Base-by-base conservation (phyloP, 2,113 vertebrate species). In the Gambusia affinis region DNA sequence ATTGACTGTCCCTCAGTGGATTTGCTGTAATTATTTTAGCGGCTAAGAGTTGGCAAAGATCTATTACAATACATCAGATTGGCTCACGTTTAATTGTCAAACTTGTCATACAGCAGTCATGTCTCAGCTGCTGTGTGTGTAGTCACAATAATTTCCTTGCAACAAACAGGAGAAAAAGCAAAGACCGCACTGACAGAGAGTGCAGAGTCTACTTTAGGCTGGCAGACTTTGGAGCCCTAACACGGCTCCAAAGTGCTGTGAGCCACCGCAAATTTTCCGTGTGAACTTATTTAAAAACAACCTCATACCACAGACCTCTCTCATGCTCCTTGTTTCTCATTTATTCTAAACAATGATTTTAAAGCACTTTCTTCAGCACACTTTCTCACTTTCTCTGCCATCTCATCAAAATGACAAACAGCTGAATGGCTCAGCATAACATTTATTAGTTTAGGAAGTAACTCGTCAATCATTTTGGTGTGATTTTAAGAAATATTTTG, bases 201-300 rank as follows among this genome's bases (percentile, higher is more conserved):
- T 28, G 64, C 39, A 68, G 79, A 82, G 78, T 68, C 84, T 67
- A 37, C 64, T 76, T 74, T 73, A 76, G 86, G 78, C 85, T 90
- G 89, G 91, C 89, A 90, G 78, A 90, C 88, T 79, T 92, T 27
- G 27, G 87, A 93, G 91, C 86, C 89, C 73, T 69, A 72, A 88
- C 85, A 84, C 71, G 4, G 81, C 83, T 92, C 85, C 85, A 86
- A 85, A 90, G 87, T 80, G 85, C 83, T 70, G 87, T 65, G 71
- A 84, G 88, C 80, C 89, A 87, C 91, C 91, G 77, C 84, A 88
- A 78, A 83, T 77, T 87, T 76, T 80, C 63, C 71, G 79, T 72
- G 75, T 80, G 82, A 73, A 85, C 87, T 89, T 92, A 85, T 88
- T 88, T 88, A 78, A 82, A 90, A 90, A 93, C 88, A 87, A 83